Percentiles rank a stretch among this genome's conserved stretches.
These are phyloP conservation scores for Otis tarda DNA, from an alignment of 2,113 vertebrate genomes.

Conservation along the genomic window DNA sequence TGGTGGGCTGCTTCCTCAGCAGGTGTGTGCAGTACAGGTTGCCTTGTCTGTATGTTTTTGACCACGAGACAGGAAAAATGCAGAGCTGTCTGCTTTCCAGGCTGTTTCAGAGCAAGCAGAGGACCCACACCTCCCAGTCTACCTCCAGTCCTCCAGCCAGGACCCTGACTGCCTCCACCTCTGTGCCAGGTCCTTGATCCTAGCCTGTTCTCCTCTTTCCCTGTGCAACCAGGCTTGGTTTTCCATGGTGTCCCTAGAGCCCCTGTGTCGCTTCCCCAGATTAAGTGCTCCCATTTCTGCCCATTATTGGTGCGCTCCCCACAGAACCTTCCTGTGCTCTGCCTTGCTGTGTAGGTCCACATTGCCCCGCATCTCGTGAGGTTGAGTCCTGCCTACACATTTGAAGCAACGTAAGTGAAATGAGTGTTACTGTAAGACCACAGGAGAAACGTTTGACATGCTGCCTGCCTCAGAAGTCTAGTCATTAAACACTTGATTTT, in stretches of 20 bases:
- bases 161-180: background rate
- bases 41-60: background rate
- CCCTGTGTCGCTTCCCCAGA: background rate
- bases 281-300: background rate
- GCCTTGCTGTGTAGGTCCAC: background rate
- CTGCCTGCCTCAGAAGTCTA: background rate
- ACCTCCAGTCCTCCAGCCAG: background rate
- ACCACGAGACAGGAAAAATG: background rate
- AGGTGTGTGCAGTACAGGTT: accelerated
- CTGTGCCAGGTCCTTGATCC: background rate
- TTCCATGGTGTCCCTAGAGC: accelerated
- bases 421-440: background rate
- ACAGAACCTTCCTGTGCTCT: background rate
- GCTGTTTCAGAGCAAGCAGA: background rate
- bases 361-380: accelerated
- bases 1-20: background rate
- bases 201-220: background rate
- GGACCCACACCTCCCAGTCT: background rate
- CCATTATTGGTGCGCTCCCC: background rate
- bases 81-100: background rate
- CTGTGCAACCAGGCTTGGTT: background rate
- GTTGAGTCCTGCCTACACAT: background rate
- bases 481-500: background rate
- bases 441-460: background rate
- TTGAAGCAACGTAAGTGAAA: background rate